A percentile compares a stretch with the other conserved stretches of the same genome.
Conservation (phyloP, 2,888 invertebrate genomes). For the Trichopoda pennipes region DNA sequence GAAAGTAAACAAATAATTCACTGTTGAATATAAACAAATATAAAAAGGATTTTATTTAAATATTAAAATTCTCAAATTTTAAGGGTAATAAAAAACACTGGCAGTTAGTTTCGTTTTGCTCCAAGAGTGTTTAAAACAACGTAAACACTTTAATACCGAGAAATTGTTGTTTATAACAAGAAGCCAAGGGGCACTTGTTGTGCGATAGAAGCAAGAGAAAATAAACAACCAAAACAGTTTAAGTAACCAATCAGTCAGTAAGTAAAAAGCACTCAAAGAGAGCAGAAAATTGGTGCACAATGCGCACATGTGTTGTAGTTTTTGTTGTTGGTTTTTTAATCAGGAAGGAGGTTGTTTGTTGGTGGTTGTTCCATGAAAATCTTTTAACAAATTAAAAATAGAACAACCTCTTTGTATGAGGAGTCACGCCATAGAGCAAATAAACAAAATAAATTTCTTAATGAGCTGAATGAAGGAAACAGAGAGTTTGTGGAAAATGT, state of each 20-base stretch:
- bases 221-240: not conserved
- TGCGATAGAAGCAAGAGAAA: conserved; percentile 11
- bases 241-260: conserved; percentile 49
- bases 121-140: conserved; percentile 20
- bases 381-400: conserved; percentile 54
- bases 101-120: conserved; percentile 9
- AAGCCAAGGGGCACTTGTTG: conserved; percentile 41
- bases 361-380: conserved; percentile 41
- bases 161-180: not conserved
- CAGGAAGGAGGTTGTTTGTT: conserved; percentile 36
- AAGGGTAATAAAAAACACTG: conserved; percentile 12
- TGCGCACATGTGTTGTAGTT: conserved; percentile 53
- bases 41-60: too few relatives aligned
- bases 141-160: conserved; percentile 34
- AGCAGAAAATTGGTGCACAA: conserved; percentile 36
- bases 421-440: conserved; percentile 13
- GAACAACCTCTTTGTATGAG: conserved; percentile 52
- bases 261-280: conserved; percentile 55
- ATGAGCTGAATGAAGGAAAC: conserved; percentile 32
- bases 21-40: too few relatives aligned
- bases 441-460: conserved; percentile 30
- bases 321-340: not conserved
- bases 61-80: too few relatives aligned
- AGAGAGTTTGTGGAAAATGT: conserved; percentile 22
- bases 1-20: too few relatives aligned